Evolutionary conservation across 2,797 vertebrate species (phyloP).

Genomic region (Ctenosaura bakeri): DNA sequence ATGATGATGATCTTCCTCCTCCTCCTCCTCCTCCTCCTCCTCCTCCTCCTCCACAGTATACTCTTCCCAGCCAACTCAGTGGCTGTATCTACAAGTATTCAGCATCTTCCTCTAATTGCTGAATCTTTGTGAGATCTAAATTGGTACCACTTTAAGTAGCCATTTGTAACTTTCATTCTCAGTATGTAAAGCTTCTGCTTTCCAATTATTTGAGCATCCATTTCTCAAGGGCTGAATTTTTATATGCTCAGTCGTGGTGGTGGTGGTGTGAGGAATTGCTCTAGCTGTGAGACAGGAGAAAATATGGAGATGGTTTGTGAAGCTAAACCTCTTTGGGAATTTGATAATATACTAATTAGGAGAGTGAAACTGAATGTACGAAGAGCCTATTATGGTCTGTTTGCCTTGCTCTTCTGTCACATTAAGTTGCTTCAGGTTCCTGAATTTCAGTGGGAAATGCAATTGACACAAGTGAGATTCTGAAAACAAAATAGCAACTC

Average conservation of each 20-base stretch:
- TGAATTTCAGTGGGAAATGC: not conserved
- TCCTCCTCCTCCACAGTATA: not conserved
- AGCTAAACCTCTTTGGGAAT: constrained; percentile 54
- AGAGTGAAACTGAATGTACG: constrained; percentile 32
- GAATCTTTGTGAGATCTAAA: constrained; percentile 57
- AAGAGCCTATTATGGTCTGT: constrained; percentile 27
- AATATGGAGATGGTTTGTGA: constrained; percentile 54
- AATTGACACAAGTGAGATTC: not conserved
- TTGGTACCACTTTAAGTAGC: constrained; percentile 60
- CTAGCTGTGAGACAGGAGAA: constrained; percentile 49
- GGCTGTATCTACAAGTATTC: constrained; percentile 52
- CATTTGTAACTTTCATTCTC: constrained; percentile 63
- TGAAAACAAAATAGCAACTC: not conserved
- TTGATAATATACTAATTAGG: constrained; percentile 47
- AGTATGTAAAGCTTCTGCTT: constrained; percentile 53
- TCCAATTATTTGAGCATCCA: constrained; percentile 65
- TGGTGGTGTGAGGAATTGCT: constrained; percentile 38
- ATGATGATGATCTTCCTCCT: too few relatives aligned
- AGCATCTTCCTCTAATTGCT: constrained; percentile 43
- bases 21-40: too few relatives aligned
- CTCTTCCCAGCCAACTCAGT: constrained; percentile 26
- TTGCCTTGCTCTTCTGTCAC: constrained; percentile 25
- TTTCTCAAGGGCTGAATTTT: constrained; percentile 41
- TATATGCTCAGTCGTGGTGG: constrained; percentile 21
- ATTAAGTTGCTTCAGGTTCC: constrained; percentile 44